Evolutionary conservation across 2,113 vertebrate genomes (phyloP).

Genomic region (Phylloscopus trochiloides): DNA sequence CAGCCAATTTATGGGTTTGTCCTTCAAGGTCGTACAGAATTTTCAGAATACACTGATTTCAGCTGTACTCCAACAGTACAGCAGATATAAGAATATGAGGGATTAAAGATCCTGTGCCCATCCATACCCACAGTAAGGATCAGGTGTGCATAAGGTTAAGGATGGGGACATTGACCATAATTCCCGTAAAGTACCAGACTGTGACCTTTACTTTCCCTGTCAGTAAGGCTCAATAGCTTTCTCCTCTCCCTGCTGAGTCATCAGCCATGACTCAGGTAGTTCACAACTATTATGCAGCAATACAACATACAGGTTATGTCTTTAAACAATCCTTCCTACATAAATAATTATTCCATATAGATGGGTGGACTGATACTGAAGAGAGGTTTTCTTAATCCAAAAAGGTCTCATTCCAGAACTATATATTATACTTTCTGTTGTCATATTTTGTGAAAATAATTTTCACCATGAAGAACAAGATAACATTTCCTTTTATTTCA

Average conservation of each 20-base stretch:
- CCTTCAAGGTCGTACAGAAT: not conserved
- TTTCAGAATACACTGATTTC: not conserved
- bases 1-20: not conserved
- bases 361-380: not conserved
- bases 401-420: not conserved
- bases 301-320: not conserved
- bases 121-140: not conserved
- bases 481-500: not conserved
- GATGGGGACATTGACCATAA: not conserved
- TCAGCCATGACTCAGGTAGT: not conserved
- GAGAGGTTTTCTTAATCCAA: not conserved
- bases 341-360: not conserved
- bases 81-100: not conserved
- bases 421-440: not conserved
- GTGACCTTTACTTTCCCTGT: not conserved
- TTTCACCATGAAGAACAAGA: not conserved
- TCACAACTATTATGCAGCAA: not conserved
- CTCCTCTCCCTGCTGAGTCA: not conserved
- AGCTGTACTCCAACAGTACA: not conserved
- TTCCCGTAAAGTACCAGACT: not conserved
- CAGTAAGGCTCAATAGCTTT: not conserved
- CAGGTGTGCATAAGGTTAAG: not conserved
- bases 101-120: not conserved
- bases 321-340: not conserved
- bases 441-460: not conserved